These are phyloP conservation scores for Chauna torquata DNA, from an alignment of 2,113 vertebrate species.

Conservation along the genomic window DNA sequence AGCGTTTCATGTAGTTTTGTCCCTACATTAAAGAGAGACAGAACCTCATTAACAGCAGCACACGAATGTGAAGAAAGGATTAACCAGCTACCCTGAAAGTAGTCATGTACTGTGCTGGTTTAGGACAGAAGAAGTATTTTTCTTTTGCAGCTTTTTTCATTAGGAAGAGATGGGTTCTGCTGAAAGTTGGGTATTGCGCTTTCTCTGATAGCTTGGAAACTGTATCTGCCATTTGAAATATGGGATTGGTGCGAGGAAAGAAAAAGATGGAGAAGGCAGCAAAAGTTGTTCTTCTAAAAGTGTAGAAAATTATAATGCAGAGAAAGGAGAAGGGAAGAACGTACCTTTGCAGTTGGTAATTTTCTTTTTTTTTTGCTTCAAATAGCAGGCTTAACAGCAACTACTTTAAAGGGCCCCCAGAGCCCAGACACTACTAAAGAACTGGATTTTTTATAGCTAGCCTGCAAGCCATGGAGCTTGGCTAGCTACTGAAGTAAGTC, in stretches of 20 bases:
- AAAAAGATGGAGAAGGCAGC: background rate
- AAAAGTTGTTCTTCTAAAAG: background rate
- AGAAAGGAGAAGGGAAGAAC: background rate
- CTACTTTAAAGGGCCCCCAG: background rate
- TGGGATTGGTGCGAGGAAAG: background rate
- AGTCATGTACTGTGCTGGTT: background rate
- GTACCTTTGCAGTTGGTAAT: background rate
- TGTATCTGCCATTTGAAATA: background rate
- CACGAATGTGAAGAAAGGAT: background rate
- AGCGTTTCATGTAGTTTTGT: background rate
- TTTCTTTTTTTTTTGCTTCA: background rate
- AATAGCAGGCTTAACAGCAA: slow-evolving; percentile 14
- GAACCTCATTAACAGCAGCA: background rate
- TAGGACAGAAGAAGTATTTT: background rate
- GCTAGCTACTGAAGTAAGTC: slow-evolving; percentile 22
- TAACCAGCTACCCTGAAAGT: background rate
- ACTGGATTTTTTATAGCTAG: slow-evolving; percentile 7
- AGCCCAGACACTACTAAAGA: background rate
- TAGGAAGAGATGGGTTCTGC: background rate
- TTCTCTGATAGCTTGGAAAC: background rate
- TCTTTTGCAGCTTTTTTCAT: background rate
- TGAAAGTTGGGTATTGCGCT: background rate
- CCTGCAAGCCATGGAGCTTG: slow-evolving; percentile 3
- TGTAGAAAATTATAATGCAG: background rate
- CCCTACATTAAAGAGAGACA: background rate